Conservation (phyloP, 2,113 vertebrate species). For the Syngnathus floridae region DNA sequence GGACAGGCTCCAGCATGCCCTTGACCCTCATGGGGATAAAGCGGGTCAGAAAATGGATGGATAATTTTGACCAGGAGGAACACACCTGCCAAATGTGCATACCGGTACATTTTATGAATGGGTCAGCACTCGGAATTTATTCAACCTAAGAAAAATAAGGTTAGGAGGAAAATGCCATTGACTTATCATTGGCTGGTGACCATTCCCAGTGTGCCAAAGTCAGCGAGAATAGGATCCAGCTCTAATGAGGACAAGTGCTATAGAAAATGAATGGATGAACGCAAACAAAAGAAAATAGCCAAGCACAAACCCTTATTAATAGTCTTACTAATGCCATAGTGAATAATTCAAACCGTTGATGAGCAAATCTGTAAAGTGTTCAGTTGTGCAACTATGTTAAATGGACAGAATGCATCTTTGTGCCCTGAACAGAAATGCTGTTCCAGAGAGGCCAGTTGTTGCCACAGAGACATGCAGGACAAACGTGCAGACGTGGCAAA, state of each 20-base stretch:
- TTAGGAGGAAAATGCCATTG: not conserved
- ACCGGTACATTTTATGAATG: not conserved
- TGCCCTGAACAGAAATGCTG: constrained; percentile 7
- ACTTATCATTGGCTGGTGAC: not conserved
- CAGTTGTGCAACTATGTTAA: not conserved
- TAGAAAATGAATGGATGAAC: not conserved
- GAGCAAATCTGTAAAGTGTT: not conserved
- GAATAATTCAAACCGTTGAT: not conserved
- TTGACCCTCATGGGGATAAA: no score
- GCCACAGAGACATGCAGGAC: not conserved
- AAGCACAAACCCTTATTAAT: not conserved
- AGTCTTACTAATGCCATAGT: not conserved
- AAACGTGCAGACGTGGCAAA: constrained; percentile 2
- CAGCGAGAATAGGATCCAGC: not conserved
- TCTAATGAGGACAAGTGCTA: not conserved
- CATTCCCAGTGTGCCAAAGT: not conserved
- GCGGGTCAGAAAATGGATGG: no score
- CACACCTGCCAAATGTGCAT: not conserved
- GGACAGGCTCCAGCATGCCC: no score
- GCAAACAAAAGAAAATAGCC: not conserved
- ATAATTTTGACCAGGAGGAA: not conserved
- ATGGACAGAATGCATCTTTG: not conserved
- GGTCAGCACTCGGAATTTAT: not conserved
- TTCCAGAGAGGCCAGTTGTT: constrained; percentile 7
- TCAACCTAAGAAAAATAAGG: not conserved